Evolutionary conservation across 2,113 vertebrate genomes (phyloP).

Genomic region (Sylvilagus bachmani): DNA sequence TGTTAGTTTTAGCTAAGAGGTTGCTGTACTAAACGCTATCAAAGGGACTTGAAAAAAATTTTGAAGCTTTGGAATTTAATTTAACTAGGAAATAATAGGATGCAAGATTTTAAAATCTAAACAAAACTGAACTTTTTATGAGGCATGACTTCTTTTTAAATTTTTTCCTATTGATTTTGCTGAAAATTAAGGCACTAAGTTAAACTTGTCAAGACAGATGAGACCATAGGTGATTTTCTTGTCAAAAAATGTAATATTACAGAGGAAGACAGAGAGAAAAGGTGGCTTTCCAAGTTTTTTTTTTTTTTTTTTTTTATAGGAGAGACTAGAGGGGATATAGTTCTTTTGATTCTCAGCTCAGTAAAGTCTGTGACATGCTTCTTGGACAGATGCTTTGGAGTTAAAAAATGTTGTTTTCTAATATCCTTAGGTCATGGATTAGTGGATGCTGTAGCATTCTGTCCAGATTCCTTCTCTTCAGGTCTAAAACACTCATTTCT

Average conservation of each 20-base stretch:
- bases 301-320: background rate
- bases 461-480: background rate
- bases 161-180: slow-evolving; percentile 60
- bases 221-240: slow-evolving; percentile 52
- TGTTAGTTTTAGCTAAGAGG: slow-evolving; percentile 69
- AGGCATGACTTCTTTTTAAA: slow-evolving; percentile 58
- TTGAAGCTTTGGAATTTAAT: slow-evolving; percentile 66
- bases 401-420: slow-evolving; percentile 10
- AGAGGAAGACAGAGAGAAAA: slow-evolving; percentile 6
- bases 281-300: background rate
- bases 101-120: slow-evolving; percentile 56
- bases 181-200: slow-evolving; percentile 58
- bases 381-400: background rate
- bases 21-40: slow-evolving; percentile 42
- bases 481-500: background rate
- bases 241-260: slow-evolving; percentile 30
- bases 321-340: background rate
- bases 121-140: slow-evolving; percentile 69
- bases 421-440: background rate
- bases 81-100: slow-evolving; percentile 65
- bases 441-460: background rate
- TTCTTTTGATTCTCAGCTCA: background rate
- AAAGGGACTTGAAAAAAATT: slow-evolving; percentile 70
- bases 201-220: slow-evolving; percentile 42
- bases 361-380: background rate